phyloP scores from a whole-genome alignment of 2,888 invertebrate species.

The Scaptomyza reducta region DNA sequence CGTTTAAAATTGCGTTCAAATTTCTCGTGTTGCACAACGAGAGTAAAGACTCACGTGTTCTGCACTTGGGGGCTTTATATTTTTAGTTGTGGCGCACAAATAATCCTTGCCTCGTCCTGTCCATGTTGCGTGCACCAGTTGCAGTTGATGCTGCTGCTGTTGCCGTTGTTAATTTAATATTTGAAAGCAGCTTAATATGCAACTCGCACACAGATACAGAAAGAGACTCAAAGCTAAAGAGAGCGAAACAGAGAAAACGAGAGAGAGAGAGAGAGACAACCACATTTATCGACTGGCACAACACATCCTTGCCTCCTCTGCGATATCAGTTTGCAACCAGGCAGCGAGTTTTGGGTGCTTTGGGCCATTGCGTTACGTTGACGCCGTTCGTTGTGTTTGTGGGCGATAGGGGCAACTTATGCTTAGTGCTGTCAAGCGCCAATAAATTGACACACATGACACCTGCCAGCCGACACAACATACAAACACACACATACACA shows the following conservation, averaged over 20 bases:
- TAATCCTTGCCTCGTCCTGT: conserved; percentile 54
- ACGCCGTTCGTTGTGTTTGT: conserved; percentile 39
- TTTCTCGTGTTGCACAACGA: conserved; percentile 48
- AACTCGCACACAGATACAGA: conserved; percentile 51
- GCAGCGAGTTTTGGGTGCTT: conserved; percentile 36
- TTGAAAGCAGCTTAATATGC: conserved; percentile 77
- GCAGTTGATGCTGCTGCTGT: conserved; percentile 41
- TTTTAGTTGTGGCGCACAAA: conserved; percentile 53
- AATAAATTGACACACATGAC: conserved; percentile 70
- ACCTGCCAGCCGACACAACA: conserved; percentile 8
- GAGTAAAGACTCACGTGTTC: conserved; percentile 20
- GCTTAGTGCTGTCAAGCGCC: conserved; percentile 63
- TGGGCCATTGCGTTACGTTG: conserved; percentile 49
- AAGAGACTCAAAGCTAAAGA: conserved; percentile 7
- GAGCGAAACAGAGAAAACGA: not conserved
- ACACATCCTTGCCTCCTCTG: conserved; percentile 36
- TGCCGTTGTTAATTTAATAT: conserved; percentile 76
- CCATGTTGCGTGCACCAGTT: conserved; percentile 36
- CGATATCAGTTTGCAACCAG: conserved; percentile 51
- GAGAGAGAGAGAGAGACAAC: conserved; percentile 2
- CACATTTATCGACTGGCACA: conserved; percentile 42
- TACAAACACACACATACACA: conserved; percentile 13
- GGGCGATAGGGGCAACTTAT: conserved; percentile 77
- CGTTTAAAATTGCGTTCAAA: conserved; percentile 78
- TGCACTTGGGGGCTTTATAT: conserved; percentile 39